Base-by-base conservation (phyloP, 2,888 invertebrate genomes). In the Xylota segnis region DNA sequence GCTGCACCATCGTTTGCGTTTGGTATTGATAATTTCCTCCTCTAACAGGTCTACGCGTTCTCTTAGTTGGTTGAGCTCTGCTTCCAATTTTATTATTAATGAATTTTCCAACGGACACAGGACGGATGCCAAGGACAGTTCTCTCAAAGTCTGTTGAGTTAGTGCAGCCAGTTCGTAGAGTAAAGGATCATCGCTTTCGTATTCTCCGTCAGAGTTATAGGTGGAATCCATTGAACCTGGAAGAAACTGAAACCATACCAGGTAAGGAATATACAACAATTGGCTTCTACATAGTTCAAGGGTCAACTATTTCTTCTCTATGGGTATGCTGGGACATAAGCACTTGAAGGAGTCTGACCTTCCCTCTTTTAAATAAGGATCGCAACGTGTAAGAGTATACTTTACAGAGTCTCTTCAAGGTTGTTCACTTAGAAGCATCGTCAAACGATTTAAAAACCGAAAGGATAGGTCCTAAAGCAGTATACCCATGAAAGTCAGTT, bases 1-100 rank as follows among this genome's bases (percentile, higher is more conserved):
- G 50, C 59, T 59, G 68, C 90, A 90, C 89, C 89, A 90, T 10
- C 88, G 87, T 61, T 84, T 88, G 2, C 88, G 87, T 63, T 89
- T 89, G 0, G 88, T 88, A 14, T 70, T 66, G 5, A 83, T 56
- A 2, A 61, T 50, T 66, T 88, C 87, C 7, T 65, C 77, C 34
- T 88, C 83, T 18, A 88, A 34, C 6, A 59, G 10, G n/a, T 12
- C 52, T 12, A 56, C 4, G 16, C 47, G 56, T 18, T 71, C 52
- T 27, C 40, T 75, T 1, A 84, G 16, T 6, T 52, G 14, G 10
- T 59, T 71, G 0, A 71, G 16, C 29, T 84, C 81, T 0, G 18
- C 29, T 59, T 84, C 40, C 0, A 84, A 32, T 16, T 45, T 59
- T 5, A 29, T 4, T 29, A 81, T 37, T 27, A 4, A n/a, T 0